Conservation (phyloP, 2,888 invertebrate genomes). For the Rhingia campestris region DNA sequence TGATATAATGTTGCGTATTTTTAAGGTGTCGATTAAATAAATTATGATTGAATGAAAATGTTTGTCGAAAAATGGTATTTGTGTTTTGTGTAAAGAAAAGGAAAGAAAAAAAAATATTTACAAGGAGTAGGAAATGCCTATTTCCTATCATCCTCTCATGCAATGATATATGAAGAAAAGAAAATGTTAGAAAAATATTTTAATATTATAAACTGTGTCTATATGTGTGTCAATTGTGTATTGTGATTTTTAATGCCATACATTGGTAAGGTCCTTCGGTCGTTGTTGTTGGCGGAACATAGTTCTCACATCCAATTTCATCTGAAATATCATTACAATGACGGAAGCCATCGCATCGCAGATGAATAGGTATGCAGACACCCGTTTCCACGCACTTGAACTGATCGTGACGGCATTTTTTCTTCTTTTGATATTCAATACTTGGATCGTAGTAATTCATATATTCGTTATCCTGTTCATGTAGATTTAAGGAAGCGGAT, state of each 20-base stretch:
- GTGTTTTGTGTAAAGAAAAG: constrained; percentile 15
- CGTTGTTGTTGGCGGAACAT: constrained; percentile 47
- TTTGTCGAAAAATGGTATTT: constrained; percentile 23
- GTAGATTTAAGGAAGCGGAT: constrained; percentile 42
- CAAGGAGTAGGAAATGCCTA: constrained; percentile 4
- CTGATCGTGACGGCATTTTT: constrained; percentile 83
- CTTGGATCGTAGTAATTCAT: constrained; percentile 64
- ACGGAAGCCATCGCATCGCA: constrained; percentile 84
- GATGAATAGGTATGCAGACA: constrained; percentile 84
- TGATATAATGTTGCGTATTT: constrained; percentile 64
- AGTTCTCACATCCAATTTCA: constrained; percentile 83
- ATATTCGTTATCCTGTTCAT: constrained; percentile 37
- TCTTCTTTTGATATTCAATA: constrained; percentile 76
- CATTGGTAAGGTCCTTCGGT: constrained; percentile 55
- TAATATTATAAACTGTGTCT: not conserved
- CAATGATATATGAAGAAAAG: not conserved
- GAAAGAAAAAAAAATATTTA: constrained; percentile 4
- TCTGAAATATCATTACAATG: constrained; percentile 87
- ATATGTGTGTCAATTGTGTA: constrained; percentile 22
- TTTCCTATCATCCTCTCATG: constrained; percentile 16
- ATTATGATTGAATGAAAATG: constrained; percentile 21
- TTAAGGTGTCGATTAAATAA: constrained; percentile 17
- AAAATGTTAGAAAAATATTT: constrained; percentile 15
- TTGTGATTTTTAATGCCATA: constrained; percentile 65
- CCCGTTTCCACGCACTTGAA: constrained; percentile 86